Percentiles rank a stretch among this genome's conserved stretches.
Conservation (phyloP, 2,888 invertebrate genomes). For the Morpho deidamia region DNA sequence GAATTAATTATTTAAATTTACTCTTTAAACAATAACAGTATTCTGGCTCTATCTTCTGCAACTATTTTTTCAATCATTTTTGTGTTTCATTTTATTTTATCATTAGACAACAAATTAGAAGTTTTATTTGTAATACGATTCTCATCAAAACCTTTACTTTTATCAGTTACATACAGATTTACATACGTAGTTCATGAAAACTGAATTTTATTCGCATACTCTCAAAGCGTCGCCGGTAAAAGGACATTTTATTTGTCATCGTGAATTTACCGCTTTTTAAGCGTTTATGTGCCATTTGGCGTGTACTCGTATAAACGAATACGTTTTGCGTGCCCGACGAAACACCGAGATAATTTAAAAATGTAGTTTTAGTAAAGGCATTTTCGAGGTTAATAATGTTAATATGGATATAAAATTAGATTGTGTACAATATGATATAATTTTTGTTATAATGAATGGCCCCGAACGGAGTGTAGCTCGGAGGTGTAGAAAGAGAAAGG, state of each 20-base stretch:
- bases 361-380: neutral
- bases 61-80: too few relatives aligned
- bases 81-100: too few relatives aligned
- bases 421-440: conserved; percentile 14
- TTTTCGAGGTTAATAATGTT: neutral
- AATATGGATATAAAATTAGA: neutral
- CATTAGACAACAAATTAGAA: too few relatives aligned
- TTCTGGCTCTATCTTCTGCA: too few relatives aligned
- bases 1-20: too few relatives aligned
- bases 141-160: too few relatives aligned
- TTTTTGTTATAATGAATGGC: conserved; percentile 52
- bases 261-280: conserved; percentile 59
- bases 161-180: too few relatives aligned
- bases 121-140: too few relatives aligned
- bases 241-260: conserved; percentile 60
- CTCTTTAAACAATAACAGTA: too few relatives aligned
- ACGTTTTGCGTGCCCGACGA: conserved; percentile 39
- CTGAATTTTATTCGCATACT: conserved; percentile 26
- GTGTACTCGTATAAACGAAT: conserved; percentile 43
- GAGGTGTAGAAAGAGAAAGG: conserved; percentile 77
- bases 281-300: conserved; percentile 63
- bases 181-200: conserved; percentile 7
- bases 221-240: conserved; percentile 49
- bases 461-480: conserved; percentile 43
- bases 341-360: conserved; percentile 42